Base-by-base conservation (phyloP, 53 echinoderm and acorn worm genomes). In the Holothuria scabra region DNA sequence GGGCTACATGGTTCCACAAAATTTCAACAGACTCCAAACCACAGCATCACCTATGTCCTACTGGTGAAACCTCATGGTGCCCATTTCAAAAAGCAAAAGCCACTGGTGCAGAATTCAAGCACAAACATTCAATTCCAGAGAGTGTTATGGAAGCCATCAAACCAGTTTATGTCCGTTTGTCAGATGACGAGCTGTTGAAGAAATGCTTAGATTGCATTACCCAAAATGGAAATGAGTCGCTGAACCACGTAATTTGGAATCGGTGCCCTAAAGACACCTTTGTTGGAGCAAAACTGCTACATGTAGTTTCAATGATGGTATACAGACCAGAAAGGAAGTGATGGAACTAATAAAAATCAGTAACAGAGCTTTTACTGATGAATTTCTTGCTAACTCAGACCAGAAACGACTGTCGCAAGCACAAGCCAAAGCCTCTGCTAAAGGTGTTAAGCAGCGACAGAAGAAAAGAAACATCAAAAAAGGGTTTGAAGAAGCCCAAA, bases 81-180 rank as follows among this genome's bases (percentile, higher is more conserved):
- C 16, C 12, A 29, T 76, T 48, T 46, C 48, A 80, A 23, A 33
- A 26, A n/a, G 76, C 34, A 20, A 19, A 76, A 11, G 76, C 76
- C 12, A 48, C 34, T 9, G n/a, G 12, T 8, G 38, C 28, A 61
- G 60, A 29, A 38, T 62, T 62, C n/a, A 63, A 8, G 9, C 82
- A 82, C 16, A 82, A 64, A 33, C 82, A 82, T 82, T 19, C 56
- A 29, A 10, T 64, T 21, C 60, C 82, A 82, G 35, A 14, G 21
- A 29, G 56, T 59, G 65, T 82, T 8, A 60, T 82, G 62, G 65
- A 59, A 35, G 83, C 62, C 28, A 48, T 83, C 28, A 46, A 83
- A 26, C 67, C 83, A 44, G 29, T 34, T 29, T 80, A 57, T 76
- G 19, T 16, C 25, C n/a, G 26, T 12, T 56, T 46, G 21, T 37